Conservation (phyloP, 2,888 invertebrate species). For the Aleiodes testaceus region DNA sequence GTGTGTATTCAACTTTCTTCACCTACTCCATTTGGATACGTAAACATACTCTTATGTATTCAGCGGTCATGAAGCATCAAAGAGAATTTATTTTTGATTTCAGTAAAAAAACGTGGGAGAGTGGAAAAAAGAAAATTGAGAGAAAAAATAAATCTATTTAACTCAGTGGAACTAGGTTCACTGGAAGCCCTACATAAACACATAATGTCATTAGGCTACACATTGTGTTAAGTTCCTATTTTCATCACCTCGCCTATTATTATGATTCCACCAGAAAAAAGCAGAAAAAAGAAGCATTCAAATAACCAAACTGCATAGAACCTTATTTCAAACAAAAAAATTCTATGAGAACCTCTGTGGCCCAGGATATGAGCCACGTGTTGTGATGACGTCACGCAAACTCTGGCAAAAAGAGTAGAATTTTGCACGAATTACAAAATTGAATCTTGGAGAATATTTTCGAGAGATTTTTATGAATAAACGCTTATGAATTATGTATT, state of each 20-base stretch:
- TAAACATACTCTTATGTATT: background rate
- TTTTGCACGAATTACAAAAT: no score
- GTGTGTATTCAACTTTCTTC: no score
- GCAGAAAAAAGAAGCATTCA: no score
- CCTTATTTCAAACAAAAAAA: no score
- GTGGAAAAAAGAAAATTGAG: no score
- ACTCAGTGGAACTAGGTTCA: constrained; percentile 60
- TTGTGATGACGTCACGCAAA: constrained; percentile 54
- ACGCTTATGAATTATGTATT: no score
- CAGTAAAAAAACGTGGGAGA: no score
- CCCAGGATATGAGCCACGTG: constrained; percentile 58
- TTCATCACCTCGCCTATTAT: constrained; percentile 50
- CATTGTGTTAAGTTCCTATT: constrained; percentile 49
- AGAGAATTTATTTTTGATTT: background rate
- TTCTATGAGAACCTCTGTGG: constrained; percentile 51
- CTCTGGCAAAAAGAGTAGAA: constrained; percentile 37
- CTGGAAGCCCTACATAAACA: constrained; percentile 59
- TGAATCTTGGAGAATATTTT: no score
- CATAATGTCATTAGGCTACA: constrained; percentile 59
- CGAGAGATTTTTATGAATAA: no score
- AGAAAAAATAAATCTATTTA: constrained; percentile 50
- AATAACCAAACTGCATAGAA: no score
- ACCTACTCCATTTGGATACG: background rate
- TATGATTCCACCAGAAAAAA: no score
- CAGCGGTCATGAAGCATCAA: background rate